Conservation (phyloP, 2,797 vertebrate species). For the Thamnophis elegans region DNA sequence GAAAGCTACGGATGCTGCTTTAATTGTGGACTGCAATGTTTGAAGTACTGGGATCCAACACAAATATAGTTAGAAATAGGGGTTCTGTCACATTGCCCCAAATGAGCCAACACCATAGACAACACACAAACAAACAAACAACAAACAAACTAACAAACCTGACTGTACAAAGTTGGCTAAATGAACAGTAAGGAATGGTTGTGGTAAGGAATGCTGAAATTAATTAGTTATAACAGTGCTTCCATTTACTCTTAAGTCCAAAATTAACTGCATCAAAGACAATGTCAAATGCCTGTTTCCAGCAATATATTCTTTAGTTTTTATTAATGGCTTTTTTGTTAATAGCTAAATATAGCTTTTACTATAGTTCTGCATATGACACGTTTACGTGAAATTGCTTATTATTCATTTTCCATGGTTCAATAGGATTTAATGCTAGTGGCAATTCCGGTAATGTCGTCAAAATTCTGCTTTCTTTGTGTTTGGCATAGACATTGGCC, state of each 20-base stretch:
- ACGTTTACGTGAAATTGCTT: slow-evolving; percentile 36
- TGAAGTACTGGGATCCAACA: background rate
- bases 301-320: background rate
- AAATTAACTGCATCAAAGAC: background rate
- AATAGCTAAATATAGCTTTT: slow-evolving; percentile 20
- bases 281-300: background rate
- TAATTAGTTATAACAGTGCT: background rate
- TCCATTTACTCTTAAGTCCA: background rate
- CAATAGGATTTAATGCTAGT: slow-evolving; percentile 37
- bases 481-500: slow-evolving; percentile 20
- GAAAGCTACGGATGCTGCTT: background rate
- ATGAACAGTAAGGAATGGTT: background rate
- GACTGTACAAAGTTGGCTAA: background rate
- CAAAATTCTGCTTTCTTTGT: slow-evolving; percentile 53
- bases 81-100: background rate
- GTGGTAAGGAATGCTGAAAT: background rate
- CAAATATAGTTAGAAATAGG: background rate
- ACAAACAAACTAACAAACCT: background rate
- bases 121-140: background rate
- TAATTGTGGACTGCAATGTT: background rate
- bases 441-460: slow-evolving; percentile 45
- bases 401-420: slow-evolving; percentile 47
- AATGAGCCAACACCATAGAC: background rate
- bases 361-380: slow-evolving; percentile 21
- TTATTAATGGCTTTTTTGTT: slow-evolving; percentile 10